Percentiles rank a stretch among this genome's conserved stretches.
These are phyloP conservation scores for Ornithoptera priamus DNA, from an alignment of 2,888 invertebrate genomes.

Conservation along the genomic window DNA sequence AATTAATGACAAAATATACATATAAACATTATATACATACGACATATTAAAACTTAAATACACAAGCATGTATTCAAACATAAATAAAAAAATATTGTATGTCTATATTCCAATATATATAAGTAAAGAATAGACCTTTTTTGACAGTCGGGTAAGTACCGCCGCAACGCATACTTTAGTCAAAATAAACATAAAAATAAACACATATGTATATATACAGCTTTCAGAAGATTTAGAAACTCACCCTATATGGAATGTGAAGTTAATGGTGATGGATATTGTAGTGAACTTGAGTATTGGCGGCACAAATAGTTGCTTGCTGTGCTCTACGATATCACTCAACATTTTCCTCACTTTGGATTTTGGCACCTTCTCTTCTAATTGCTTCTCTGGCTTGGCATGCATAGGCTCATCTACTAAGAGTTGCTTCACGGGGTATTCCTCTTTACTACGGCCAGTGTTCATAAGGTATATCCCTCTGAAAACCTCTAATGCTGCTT, in stretches of 20 bases:
- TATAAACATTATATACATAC: no score
- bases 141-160: no score
- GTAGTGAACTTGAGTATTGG: constrained; percentile 91
- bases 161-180: no score
- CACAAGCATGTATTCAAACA: no score
- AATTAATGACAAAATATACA: no score
- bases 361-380: constrained; percentile 80
- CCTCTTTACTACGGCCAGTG: constrained; percentile 86
- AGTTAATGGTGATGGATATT: constrained; percentile 93
- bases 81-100: no score
- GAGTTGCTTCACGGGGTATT: constrained; percentile 88
- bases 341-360: constrained; percentile 87
- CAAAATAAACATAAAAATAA: no score
- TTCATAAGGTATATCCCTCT: constrained; percentile 89
- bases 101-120: no score
- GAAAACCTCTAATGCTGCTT: constrained; percentile 90
- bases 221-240: constrained; percentile 36
- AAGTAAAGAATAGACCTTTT: no score
- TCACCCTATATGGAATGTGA: constrained; percentile 95
- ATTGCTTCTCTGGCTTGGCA: constrained; percentile 78
- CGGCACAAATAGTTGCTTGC: constrained; percentile 88
- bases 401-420: constrained; percentile 80
- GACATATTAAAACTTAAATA: no score
- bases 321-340: constrained; percentile 88
- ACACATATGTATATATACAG: not conserved